phyloP scores from a whole-genome alignment of 2,888 invertebrate genomes.

The Helobdella robusta region DNA sequence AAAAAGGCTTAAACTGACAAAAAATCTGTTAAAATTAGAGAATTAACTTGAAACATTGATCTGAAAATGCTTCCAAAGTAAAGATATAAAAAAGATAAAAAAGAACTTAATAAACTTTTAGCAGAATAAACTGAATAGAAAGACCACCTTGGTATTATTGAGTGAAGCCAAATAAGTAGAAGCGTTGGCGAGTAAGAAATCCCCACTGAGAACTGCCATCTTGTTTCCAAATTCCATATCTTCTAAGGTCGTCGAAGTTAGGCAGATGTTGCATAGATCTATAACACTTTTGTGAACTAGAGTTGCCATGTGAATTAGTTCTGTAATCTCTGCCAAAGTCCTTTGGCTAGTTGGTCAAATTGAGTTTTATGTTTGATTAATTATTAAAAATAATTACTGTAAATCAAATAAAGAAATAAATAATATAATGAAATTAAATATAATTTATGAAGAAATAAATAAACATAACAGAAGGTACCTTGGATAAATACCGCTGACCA shows the following conservation, averaged over 20 bases:
- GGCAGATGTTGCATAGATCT: slow-evolving; percentile 53
- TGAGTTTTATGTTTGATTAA: not conserved
- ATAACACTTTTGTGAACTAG: slow-evolving; percentile 79
- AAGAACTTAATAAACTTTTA: not conserved
- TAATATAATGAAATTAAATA: not conserved
- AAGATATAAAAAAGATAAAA: not conserved
- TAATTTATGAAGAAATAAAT: not conserved
- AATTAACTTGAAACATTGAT: not conserved
- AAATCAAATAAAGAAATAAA: not conserved
- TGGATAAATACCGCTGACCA: slow-evolving; percentile 43
- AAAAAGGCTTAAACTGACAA: too few species aligned
- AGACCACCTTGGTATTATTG: slow-evolving; percentile 53
- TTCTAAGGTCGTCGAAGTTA: slow-evolving; percentile 41
- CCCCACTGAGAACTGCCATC: slow-evolving; percentile 81
- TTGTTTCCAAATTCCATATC: slow-evolving; percentile 91
- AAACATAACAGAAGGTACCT: slow-evolving; percentile 34
- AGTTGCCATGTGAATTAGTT: slow-evolving; percentile 87
- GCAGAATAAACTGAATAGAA: not conserved
- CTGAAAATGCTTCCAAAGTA: not conserved
- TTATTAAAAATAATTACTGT: not conserved
- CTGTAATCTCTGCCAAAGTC: slow-evolving; percentile 83
- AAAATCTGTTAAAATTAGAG: too few species aligned
- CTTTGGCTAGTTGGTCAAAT: slow-evolving; percentile 33
- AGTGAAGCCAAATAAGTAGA: slow-evolving; percentile 75
- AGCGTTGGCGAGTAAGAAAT: slow-evolving; percentile 76